Evolutionary conservation across 2,888 invertebrate species (phyloP), one percentile per base, ranked within the genome.

Genomic region (Tubulanus polymorphus): DNA sequence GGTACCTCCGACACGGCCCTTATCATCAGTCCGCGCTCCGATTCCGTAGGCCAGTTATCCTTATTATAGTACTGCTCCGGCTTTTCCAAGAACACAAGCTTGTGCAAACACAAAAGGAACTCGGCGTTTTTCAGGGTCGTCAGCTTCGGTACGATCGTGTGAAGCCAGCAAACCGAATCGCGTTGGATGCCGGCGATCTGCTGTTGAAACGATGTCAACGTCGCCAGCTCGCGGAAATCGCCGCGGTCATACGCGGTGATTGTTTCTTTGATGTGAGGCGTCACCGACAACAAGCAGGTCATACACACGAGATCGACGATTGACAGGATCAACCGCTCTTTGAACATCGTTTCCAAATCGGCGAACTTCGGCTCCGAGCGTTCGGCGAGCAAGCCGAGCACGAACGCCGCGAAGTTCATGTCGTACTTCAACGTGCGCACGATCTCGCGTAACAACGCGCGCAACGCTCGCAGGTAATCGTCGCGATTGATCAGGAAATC

Each of bases 1-100:
- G 94, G 95, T 18, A 91, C 89, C 79, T 96, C 95, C 32, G 89
- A 88, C 54, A 90, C 89, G 54, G 93, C 80, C 26, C 93, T 84
- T 71, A 92, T 55, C 68, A 75, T 66, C 29, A 68, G 45, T 12
- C 75, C 75, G 63, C 94, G 84, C 69, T 96, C 95, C 8, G 87
- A 86, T 79, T 97, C 96, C 0, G 91, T 88, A 1, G 93, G 93
- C 92, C 94, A 95, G 63, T 80, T 81, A 64, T 84, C 84, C 78
- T 75, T 74, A 54, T 71, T 75, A 54, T 67, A 71, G 61, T 79
- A 80, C 47, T 69, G 68, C 20, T 79, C 78, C 8, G 66, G 59
- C 48, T 69, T 69, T 54, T 79, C 79, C 69, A 79, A 65, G 55
- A 80, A 79, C 53, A 79, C 60, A 1, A 78, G 67, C 64, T 81